These are phyloP conservation scores for Rhaphigaster nebulosa DNA, from an alignment of 2,888 invertebrate species.

Conservation along the genomic window DNA sequence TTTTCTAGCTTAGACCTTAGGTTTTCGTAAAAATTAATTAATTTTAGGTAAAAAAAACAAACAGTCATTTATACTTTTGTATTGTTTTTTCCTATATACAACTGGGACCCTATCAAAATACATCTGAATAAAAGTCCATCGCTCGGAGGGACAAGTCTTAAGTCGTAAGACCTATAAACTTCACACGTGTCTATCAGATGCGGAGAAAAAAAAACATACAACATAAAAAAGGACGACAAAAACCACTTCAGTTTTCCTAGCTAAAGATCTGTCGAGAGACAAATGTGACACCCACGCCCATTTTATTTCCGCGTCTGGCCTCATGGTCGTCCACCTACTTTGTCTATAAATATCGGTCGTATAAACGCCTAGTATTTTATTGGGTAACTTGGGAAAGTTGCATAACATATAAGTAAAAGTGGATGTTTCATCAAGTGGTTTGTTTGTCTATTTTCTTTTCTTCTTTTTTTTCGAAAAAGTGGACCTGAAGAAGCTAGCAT, in stretches of 20 bases:
- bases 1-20: too few relatives aligned
- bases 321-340: slow-evolving; percentile 33
- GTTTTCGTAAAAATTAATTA: too few relatives aligned
- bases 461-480: background rate
- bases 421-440: background rate
- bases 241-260: slow-evolving; percentile 11
- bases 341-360: slow-evolving; percentile 9
- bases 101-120: background rate
- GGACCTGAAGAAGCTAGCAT: too few relatives aligned
- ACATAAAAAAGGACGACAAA: background rate
- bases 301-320: slow-evolving; percentile 18
- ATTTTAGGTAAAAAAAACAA: too few relatives aligned
- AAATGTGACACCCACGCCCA: slow-evolving; percentile 17
- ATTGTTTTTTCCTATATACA: background rate
- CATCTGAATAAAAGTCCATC: background rate
- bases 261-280: slow-evolving; percentile 4
- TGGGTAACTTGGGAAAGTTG: background rate
- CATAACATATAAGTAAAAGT: slow-evolving; percentile 12
- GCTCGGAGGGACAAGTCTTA: too few relatives aligned
- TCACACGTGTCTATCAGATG: slow-evolving; percentile 19
- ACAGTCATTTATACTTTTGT: too few relatives aligned
- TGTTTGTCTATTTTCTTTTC: background rate
- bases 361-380: background rate
- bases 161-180: background rate
- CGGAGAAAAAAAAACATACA: background rate